These are phyloP conservation scores for Lysandra bellargus DNA, from an alignment of 2,888 invertebrate genomes.

Conservation along the genomic window DNA sequence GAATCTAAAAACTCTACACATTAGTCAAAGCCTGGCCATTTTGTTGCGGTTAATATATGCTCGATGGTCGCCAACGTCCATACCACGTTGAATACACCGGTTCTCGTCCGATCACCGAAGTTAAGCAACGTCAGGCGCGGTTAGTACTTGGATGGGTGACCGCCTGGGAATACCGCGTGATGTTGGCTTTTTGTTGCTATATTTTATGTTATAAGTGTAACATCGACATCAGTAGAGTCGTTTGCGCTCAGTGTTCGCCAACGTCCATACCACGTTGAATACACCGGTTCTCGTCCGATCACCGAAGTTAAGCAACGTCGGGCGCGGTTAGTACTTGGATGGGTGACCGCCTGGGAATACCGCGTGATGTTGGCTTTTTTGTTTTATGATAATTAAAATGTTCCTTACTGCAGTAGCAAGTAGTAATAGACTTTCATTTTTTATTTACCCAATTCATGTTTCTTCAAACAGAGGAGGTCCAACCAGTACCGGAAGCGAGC, in stretches of 20 bases:
- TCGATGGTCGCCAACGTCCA: constrained; percentile 42
- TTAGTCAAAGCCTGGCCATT: too few relatives aligned
- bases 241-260: constrained; percentile 42
- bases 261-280: constrained; percentile 71
- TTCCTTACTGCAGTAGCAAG: not conserved
- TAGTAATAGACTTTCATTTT: not conserved
- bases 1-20: too few relatives aligned
- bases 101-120: constrained; percentile 49
- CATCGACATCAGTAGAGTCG: too few relatives aligned
- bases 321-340: constrained; percentile 61
- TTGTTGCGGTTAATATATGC: too few relatives aligned
- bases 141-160: constrained; percentile 65
- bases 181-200: constrained; percentile 15
- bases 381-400: constrained; percentile 30
- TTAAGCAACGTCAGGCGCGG: constrained; percentile 57
- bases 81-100: constrained; percentile 41
- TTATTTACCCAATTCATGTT: not conserved
- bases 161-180: constrained; percentile 29
- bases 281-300: constrained; percentile 77
- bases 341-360: constrained; percentile 30
- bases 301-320: constrained; percentile 74
- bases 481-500: not conserved
- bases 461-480: not conserved
- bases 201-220: not conserved
- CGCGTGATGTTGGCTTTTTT: constrained; percentile 57